Percentiles rank a stretch among this genome's conserved stretches.
These are phyloP conservation scores for Monochamus saltuarius DNA, from an alignment of 1,140 invertebrate species.

Conservation along the genomic window DNA sequence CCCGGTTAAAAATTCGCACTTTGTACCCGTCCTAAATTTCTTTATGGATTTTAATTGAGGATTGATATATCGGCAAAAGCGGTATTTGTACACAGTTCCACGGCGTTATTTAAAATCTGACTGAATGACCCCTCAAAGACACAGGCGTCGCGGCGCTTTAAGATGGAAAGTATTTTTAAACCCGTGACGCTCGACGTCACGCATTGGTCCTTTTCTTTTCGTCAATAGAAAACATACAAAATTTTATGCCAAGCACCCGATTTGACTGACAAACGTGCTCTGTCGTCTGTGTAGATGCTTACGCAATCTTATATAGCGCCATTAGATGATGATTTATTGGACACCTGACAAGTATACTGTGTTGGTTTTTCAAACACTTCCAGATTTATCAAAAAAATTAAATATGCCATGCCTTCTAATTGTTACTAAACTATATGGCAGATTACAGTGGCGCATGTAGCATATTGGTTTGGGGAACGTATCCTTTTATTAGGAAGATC, in stretches of 20 bases:
- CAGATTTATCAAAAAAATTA: too few species aligned
- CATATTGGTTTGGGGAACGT: too few species aligned
- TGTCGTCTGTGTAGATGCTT: too few species aligned
- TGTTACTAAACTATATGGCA: too few species aligned
- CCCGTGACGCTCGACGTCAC: constrained; percentile 4
- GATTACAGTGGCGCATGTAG: too few species aligned
- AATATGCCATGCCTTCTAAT: too few species aligned
- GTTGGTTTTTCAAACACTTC: too few species aligned
- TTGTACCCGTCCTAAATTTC: too few species aligned
- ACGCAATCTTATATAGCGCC: too few species aligned
- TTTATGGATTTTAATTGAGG: background rate
- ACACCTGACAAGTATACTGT: too few species aligned
- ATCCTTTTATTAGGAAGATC: too few species aligned
- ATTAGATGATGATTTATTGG: too few species aligned
- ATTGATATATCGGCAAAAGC: background rate
- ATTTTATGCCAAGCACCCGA: constrained; percentile 4
- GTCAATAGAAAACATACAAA: constrained; percentile 20
- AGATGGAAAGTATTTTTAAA: constrained; percentile 12
- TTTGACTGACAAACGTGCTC: background rate
- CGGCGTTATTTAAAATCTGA: constrained; percentile 10
- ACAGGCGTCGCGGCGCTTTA: constrained; percentile 5
- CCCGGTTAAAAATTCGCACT: background rate
- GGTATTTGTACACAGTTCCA: background rate
- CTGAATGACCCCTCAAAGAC: constrained; percentile 16
- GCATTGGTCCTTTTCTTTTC: constrained; percentile 11